Evolutionary conservation across 2,888 invertebrate species (phyloP), one percentile per base, ranked within the genome.

Genomic region (Chrysolina oricalcia): DNA sequence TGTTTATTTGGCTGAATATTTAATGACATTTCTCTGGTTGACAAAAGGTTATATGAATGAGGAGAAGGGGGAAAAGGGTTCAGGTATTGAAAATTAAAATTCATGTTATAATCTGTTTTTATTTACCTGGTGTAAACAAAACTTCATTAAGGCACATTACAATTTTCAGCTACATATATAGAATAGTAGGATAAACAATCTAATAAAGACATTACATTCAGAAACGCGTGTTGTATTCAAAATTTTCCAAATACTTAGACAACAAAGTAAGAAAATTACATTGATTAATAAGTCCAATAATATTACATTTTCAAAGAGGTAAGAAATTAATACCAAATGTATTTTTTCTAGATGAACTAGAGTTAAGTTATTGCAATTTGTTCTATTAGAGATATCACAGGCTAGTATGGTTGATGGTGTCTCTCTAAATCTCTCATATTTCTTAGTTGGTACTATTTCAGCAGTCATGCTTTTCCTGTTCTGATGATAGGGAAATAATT

Each of bases 81-180:
- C 6, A 43, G 43, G 15, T 13, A 43, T 9, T 11, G 2, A 9
- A 13, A 56, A 56, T 21, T 5, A 53, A 27, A 59, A 13, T n/a
- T 9, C 21, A 46, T 76, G 62, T 66, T 75, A 69, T 59, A 72
- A 53, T 70, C 67, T 23, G 70, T 23, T 11, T 73, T 74, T 72
- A 75, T 77, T 75, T 70, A 63, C 63, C 56, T 72, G 72, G 75
- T 75, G 72, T 75, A 77, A 68, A 72, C 71, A 77, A 74, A 73
- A 65, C 56, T 69, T 75, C 43, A 43, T 35, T 59, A 59, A 59
- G 59, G 59, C 59, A 59, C 59, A 59, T 59, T 59, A 21, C 27
- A 59, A n/a, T 59, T 59, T 59, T 59, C n/a, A 59, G 35, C 59
- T 59, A 59, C 59, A 59, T 59, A 59, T n/a, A n/a, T n/a, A 59